These are phyloP conservation scores for Macrosiphum euphorbiae DNA, from an alignment of 2,888 invertebrate species.

Conservation along the genomic window DNA sequence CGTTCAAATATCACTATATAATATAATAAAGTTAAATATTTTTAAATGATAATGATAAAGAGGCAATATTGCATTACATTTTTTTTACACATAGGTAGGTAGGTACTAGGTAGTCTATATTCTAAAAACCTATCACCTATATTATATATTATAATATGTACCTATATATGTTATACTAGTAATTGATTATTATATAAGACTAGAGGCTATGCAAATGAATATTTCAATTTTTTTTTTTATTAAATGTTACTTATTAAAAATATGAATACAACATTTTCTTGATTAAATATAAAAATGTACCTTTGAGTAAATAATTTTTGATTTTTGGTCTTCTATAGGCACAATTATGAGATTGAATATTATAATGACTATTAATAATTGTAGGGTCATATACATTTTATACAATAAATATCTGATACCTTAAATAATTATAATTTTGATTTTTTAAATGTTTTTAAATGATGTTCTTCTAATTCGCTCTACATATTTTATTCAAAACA, in stretches of 20 bases:
- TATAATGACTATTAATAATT: background rate
- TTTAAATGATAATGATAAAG: background rate
- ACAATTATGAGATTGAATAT: background rate
- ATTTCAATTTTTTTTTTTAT: background rate
- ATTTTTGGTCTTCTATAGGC: background rate
- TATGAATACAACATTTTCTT: background rate
- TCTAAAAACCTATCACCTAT: background rate
- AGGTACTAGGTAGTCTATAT: background rate
- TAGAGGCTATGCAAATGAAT: background rate
- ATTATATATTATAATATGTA: background rate
- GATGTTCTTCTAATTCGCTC: background rate
- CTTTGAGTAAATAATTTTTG: background rate
- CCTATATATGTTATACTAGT: background rate
- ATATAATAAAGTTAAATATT: background rate
- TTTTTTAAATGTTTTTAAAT: background rate
- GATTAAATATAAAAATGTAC: background rate
- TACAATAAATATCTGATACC: background rate
- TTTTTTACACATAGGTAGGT: background rate
- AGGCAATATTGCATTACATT: background rate
- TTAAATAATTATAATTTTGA: background rate
- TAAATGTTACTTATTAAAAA: background rate
- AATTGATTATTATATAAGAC: background rate
- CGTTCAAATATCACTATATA: background rate
- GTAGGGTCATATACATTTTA: background rate
- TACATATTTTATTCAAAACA: background rate